Base-by-base conservation (phyloP, 2,113 vertebrate species). In the Diadophis punctatus region DNA sequence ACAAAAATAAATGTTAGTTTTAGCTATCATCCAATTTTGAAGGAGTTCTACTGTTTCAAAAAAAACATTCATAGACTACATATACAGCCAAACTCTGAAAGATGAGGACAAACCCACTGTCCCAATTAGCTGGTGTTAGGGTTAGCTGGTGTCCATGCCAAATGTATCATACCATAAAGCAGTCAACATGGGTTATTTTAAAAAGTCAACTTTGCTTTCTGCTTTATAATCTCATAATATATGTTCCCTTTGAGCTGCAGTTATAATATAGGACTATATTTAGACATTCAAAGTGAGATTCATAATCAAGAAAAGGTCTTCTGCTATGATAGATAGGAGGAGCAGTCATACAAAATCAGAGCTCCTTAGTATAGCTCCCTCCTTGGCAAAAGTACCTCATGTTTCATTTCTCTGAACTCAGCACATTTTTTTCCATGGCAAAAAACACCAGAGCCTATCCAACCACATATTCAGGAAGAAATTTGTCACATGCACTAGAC, bases 141-240 rank as follows among this genome's bases (percentile, higher is more conserved):
- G 49, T 51, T 51, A 51, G 49, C 49, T 51, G 49, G 49, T 51
- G 55, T 56, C 93, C 87, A 92, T 94, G 93, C 87, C 87, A 91
- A 74, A 90, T 92, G 92, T 58, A 87, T 93, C 10, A 63, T 87
- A 88, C 63, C 90, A 96, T 95, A 94, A 95, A 92, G 86, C 93
- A 90, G 95, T 95, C 95, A 96, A 87, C 93, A 68, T 52, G 89
- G 91, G 93, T 95, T 95, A 94, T 87, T 91, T 94, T 90, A 11
- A 0, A 90, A 89, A 58, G 90, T 94, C 94, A 95, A 88, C 84
- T 93, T 91, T 53, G 52, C 56, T 97, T 96, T 93, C 92, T 92
- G 93, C 34, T 84, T 87, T 10, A 95, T 68, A 96, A 95, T 34
- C 0, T 0, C 55, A 27, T 0, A 0, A 89, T 92, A 58, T 91